Base-by-base conservation (phyloP, 2,797 vertebrate genomes). In the Remorina albescens region DNA sequence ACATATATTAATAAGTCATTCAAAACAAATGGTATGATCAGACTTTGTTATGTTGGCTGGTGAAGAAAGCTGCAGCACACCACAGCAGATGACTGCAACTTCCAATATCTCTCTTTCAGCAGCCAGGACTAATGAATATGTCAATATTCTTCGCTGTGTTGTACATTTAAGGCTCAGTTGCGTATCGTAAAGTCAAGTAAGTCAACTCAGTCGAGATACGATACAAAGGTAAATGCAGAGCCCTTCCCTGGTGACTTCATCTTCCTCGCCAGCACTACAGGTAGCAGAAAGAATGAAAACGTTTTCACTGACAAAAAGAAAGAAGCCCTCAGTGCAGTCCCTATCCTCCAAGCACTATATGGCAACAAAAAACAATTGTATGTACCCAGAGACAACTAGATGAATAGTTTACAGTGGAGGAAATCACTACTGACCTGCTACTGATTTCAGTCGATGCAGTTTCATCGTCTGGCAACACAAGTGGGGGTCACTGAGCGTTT, bases 201-300 rank as follows among this genome's bases (percentile, higher is more conserved):
- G 28, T 50, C 37, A 54, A 49, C 63, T 67, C 41, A 44, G 50
- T 58, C 63, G 13, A 63, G 23, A 70, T 18, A 11, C 13, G 56
- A 21, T 2, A 41, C 12, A 65, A 44, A 54, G 30, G 28, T 65
- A 46, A 54, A 34, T 19, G 26, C 26, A 15, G 6, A 1, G 4
- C 41, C 41, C 30, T 60, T 26, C 25, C 21, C 34, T 47, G 7
- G 46, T 49, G 49, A 19, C 36, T 57, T 49, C 28, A 13, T 49
- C 42, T 51, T 56, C 18, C 23, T 41, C 25, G 39, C n/a, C 1
- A 34, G 16, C 34, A 61, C 28, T 36, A 34, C 0, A 21, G n/a
- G 26, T 6, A 11, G 32, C 21, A 67, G 49, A 39, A 54, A 0
- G 13, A 53, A 58, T 39, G 11, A 2, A 1, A 54, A 54, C 44